Base-by-base conservation (phyloP, 2,888 invertebrate species). In the Oligia strigilis region DNA sequence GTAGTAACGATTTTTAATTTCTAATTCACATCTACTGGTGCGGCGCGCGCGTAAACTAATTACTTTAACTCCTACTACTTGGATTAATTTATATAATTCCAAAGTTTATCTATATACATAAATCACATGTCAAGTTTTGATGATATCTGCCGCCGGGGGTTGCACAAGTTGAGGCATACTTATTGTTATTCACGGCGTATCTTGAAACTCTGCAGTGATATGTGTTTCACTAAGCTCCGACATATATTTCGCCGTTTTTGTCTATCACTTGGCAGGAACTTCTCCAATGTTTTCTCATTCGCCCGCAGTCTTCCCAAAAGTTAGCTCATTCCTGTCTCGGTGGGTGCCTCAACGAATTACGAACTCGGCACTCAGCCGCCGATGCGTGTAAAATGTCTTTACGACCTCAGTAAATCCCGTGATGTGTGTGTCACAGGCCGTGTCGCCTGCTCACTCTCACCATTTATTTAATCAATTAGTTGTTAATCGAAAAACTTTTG, bases 381-480 rank as follows among this genome's bases (percentile, higher is more conserved):
- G 94, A 95, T 96, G 95, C 95, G 95, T 96, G 94, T 95, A 95
- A 96, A 96, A 95, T 96, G 94, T 94, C 94, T 95, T 95, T 93
- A 93, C 93, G 94, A 94, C 93, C 91, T 91, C 88, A 92, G 91
- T 95, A 94, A 95, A 94, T 93, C 92, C 89, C 84, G 91, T 92
- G 92, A 93, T 92, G 92, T 93, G 92, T 93, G 92, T 91, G 90
- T 91, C 92, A 92, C 90, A 87, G 91, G 85, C 84, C 83, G 90
- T 84, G 82, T 85, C 87, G 85, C 83, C 82, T 77, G 77, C 65
- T 80, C 85, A 77, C 80, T 83, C 75, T 70, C 82, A 58, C 88
- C 87, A 90, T 90, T 93, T 94, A 72, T 94, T 94, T 94, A 95
- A 95, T 96, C 94, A 95, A 95, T 94, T 95, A 95, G 94, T 95